Conservation (phyloP, 2,888 invertebrate genomes). For the Mythimna ferrago region DNA sequence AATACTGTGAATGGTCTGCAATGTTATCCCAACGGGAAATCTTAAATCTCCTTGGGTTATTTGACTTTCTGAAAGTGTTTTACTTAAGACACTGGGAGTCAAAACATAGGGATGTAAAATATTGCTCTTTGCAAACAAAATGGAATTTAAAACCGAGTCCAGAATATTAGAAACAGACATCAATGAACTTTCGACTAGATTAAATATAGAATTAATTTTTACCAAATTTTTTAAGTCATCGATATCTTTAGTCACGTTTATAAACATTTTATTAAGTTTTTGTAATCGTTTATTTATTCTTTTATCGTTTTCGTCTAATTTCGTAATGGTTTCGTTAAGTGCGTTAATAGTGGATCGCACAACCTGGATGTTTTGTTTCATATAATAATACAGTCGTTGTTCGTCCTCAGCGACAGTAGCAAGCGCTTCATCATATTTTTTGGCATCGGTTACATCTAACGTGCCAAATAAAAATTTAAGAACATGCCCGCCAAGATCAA, state of each 20-base stretch:
- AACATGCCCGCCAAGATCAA: constrained; percentile 6
- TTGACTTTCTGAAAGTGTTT: constrained; percentile 25
- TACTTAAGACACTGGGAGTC: constrained; percentile 21
- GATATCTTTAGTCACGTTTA: constrained; percentile 4
- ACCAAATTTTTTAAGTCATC: constrained; percentile 30
- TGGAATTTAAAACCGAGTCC: constrained; percentile 45
- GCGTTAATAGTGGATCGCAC: constrained; percentile 20
- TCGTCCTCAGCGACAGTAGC: constrained; percentile 8
- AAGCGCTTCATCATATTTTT: constrained; percentile 41
- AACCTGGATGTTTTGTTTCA: constrained; percentile 38
- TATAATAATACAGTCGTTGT: neutral
- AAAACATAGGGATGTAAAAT: constrained; percentile 46
- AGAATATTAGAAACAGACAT: constrained; percentile 40
- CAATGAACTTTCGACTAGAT: constrained; percentile 35
- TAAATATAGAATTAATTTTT: constrained; percentile 43
- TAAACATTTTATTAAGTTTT: constrained; percentile 21
- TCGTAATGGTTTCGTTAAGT: constrained; percentile 39
- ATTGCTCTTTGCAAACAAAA: constrained; percentile 39
- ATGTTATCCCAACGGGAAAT: constrained; percentile 18
- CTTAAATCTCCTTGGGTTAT: constrained; percentile 22
- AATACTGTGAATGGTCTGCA: constrained; percentile 32
- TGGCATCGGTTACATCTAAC: constrained; percentile 37
- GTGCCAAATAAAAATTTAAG: constrained; percentile 32
- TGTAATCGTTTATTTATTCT: constrained; percentile 22
- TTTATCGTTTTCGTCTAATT: constrained; percentile 31